These are phyloP conservation scores for Struthio camelus DNA, from an alignment of 2,113 vertebrate species.

Conservation along the genomic window DNA sequence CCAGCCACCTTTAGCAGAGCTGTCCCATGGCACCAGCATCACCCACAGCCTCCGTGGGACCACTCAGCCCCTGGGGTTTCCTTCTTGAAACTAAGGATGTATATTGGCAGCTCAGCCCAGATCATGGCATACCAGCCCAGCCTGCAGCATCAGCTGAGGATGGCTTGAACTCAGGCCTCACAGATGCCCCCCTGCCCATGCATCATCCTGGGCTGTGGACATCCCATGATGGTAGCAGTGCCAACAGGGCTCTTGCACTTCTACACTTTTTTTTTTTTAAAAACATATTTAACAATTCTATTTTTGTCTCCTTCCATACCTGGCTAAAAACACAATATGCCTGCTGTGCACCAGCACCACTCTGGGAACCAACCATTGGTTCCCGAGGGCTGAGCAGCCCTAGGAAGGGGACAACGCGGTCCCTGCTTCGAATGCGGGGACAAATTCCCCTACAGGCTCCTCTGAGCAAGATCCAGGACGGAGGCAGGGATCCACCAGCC, in stretches of 20 bases:
- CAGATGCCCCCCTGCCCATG: neutral
- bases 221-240: neutral
- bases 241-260: neutral
- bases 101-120: neutral
- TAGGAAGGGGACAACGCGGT: neutral
- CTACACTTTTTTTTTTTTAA: neutral
- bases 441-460: neutral
- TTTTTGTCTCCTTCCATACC: neutral
- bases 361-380: too few relatives aligned
- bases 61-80: neutral
- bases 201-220: rapidly evolving
- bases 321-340: neutral
- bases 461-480: neutral
- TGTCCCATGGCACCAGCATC: neutral
- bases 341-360: too few relatives aligned
- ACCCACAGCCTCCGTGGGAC: rapidly evolving
- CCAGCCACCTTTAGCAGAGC: neutral
- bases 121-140: too few relatives aligned
- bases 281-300: neutral
- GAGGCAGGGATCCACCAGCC: neutral
- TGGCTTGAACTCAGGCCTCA: neutral
- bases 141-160: neutral
- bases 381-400: neutral
- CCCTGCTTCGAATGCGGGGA: neutral
- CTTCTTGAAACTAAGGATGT: neutral